Evolutionary conservation across 2,888 invertebrate species (phyloP).

Genomic region (Trissolcus brochymenae): DNA sequence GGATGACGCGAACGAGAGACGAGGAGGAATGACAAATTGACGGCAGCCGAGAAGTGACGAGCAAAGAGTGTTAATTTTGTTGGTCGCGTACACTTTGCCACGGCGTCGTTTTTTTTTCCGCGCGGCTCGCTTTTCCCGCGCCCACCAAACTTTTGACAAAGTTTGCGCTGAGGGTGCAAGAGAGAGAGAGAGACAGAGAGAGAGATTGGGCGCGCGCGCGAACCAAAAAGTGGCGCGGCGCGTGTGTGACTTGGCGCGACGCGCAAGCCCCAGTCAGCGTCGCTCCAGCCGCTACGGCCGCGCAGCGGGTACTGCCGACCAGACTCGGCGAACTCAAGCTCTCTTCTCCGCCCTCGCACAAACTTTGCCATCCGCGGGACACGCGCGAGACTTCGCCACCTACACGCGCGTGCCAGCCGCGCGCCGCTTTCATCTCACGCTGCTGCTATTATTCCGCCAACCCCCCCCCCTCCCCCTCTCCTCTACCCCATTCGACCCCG

Average conservation of each 20-base stretch:
- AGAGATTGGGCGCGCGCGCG: not conserved
- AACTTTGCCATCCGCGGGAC: conserved; percentile 3
- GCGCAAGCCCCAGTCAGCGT: conserved; percentile 52
- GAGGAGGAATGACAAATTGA: conserved; percentile 55
- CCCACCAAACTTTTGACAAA: conserved; percentile 56
- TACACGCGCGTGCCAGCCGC: conserved; percentile 60
- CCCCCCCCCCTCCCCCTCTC: conserved; percentile 19
- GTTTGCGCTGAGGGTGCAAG: conserved; percentile 39
- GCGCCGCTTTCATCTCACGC: conserved; percentile 36
- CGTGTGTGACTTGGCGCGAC: conserved; percentile 43
- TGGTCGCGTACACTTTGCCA: conserved; percentile 6
- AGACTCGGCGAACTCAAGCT: conserved; percentile 62
- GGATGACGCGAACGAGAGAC: conserved; percentile 52
- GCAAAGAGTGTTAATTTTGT: conserved; percentile 5
- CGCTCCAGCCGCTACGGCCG: conserved; percentile 73
- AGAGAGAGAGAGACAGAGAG: conserved; percentile 24
- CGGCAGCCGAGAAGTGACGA: conserved; percentile 25
- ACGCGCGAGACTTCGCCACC: conserved; percentile 52
- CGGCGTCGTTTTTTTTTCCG: conserved; percentile 17
- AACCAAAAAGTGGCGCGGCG: conserved; percentile 30
- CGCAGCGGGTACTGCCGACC: conserved; percentile 74
- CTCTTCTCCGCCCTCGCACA: not conserved
- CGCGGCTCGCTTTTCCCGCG: conserved; percentile 20
- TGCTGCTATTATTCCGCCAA: conserved; percentile 59
- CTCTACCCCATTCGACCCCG: conserved; percentile 3